These are phyloP conservation scores for Poecilia picta DNA, from an alignment of 2,797 vertebrate genomes.

Conservation along the genomic window DNA sequence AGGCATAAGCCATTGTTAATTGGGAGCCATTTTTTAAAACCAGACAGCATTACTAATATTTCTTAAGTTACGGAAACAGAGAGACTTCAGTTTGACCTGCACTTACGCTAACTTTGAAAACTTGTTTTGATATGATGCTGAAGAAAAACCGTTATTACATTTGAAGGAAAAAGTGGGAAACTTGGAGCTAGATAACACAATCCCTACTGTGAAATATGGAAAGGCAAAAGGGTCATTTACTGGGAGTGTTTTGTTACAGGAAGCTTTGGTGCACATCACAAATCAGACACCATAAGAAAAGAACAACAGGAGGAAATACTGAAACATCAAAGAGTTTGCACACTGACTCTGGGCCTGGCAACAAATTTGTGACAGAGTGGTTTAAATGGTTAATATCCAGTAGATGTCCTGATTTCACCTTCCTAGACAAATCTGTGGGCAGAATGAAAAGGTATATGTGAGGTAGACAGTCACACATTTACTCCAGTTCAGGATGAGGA, in stretches of 20 bases:
- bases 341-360: not conserved
- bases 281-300: not conserved
- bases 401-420: not conserved
- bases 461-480: not conserved
- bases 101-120: not conserved
- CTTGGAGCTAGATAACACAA: not conserved
- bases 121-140: not conserved
- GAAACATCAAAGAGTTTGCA: not conserved
- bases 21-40: no score
- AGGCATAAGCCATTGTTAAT: not conserved
- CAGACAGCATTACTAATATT: no score
- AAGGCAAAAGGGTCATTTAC: not conserved
- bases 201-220: not conserved
- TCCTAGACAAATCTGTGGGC: not conserved
- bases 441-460: not conserved
- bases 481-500: not conserved
- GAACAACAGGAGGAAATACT: not conserved
- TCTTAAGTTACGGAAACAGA: no score
- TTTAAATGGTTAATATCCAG: not conserved
- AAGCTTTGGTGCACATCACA: not conserved
- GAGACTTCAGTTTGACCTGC: no score
- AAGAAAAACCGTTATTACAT: not conserved
- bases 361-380: not conserved
- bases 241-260: no score
- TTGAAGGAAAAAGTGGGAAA: not conserved